Conservation (phyloP, 2,888 invertebrate species). For the Diarsia brunnea region DNA sequence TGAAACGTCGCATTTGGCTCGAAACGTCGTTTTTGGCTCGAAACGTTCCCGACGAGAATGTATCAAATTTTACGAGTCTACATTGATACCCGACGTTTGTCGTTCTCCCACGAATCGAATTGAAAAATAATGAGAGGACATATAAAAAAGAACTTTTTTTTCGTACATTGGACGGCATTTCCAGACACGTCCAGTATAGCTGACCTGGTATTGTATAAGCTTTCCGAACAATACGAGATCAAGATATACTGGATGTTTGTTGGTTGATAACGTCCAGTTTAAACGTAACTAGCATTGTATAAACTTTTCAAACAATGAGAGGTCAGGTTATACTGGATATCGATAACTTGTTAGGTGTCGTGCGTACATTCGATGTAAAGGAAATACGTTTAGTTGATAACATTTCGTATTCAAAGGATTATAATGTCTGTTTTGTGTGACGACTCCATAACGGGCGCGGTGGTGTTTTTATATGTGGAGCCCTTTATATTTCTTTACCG, state of each 20-base stretch:
- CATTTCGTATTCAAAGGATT: slow-evolving; percentile 49
- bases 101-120: slow-evolving; percentile 67
- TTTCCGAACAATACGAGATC: background rate
- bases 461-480: slow-evolving; percentile 3
- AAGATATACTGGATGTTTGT: background rate
- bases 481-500: background rate
- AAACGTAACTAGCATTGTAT: background rate
- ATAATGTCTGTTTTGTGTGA: slow-evolving; percentile 35
- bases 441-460: slow-evolving; percentile 5
- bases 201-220: background rate
- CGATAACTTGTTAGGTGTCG: background rate
- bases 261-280: background rate
- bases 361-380: slow-evolving; percentile 6
- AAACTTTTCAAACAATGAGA: background rate
- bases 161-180: background rate
- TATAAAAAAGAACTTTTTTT: slow-evolving; percentile 47
- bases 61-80: slow-evolving; percentile 72
- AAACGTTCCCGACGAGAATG: slow-evolving; percentile 48
- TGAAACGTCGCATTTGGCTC: slow-evolving; percentile 31
- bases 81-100: slow-evolving; percentile 62
- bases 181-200: background rate
- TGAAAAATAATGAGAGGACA: slow-evolving; percentile 70
- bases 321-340: background rate
- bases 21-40: background rate
- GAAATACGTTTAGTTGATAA: slow-evolving; percentile 50